phyloP scores from a whole-genome alignment of 2,888 invertebrate genomes.

The Dynastes maya region DNA sequence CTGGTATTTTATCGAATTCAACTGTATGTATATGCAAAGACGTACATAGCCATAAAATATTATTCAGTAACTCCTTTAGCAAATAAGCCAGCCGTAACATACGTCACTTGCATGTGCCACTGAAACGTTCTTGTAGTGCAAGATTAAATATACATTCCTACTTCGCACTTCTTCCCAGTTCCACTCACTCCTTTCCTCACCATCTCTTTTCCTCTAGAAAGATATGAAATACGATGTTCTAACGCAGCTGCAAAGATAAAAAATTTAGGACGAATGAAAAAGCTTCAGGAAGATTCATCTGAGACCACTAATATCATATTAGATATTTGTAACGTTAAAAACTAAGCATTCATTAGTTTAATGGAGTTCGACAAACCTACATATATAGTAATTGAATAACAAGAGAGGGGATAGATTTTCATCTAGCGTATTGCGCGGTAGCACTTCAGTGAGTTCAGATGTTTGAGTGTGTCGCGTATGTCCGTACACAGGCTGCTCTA shows the following conservation, averaged over 20 bases:
- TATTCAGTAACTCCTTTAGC: not conserved
- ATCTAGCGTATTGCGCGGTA: too few species aligned
- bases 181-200: not conserved
- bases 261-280: not conserved
- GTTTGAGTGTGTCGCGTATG: too few species aligned
- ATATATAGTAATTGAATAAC: too few species aligned
- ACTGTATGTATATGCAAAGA: not conserved
- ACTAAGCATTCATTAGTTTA: too few species aligned
- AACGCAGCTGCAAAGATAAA: not conserved
- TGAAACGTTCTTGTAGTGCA: slow-evolving; percentile 33
- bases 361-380: too few species aligned
- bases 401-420: too few species aligned
- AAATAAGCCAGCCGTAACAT: slow-evolving; percentile 14
- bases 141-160: slow-evolving; percentile 42
- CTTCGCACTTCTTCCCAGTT: not conserved
- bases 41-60: slow-evolving; percentile 6
- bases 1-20: too few species aligned
- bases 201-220: not conserved
- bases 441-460: too few species aligned
- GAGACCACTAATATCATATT: too few species aligned
- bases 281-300: not conserved
- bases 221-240: slow-evolving; percentile 8
- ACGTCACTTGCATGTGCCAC: slow-evolving; percentile 35
- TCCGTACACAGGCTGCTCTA: too few species aligned
- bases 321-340: not conserved